These are phyloP conservation scores for Megaceryle torquata DNA, from an alignment of 2,113 vertebrate genomes.

Conservation along the genomic window DNA sequence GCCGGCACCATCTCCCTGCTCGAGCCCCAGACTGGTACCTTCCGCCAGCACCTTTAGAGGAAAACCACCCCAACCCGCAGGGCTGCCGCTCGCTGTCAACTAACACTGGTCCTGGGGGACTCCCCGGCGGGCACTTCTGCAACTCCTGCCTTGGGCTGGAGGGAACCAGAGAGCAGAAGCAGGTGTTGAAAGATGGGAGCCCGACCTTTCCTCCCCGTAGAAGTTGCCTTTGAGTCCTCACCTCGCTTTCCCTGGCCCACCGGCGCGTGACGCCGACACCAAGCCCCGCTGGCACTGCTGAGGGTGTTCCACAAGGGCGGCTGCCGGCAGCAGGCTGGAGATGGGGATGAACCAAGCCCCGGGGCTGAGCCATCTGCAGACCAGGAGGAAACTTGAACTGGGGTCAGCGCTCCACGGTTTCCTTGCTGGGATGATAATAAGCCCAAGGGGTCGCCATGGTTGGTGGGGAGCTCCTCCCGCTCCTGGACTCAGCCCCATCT, in stretches of 20 bases:
- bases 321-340: neutral
- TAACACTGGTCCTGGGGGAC: neutral
- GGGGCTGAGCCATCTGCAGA: neutral
- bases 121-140: neutral
- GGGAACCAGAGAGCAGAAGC: neutral
- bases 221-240: neutral
- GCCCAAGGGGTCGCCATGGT: neutral
- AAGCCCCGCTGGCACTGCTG: neutral
- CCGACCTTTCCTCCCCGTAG: neutral
- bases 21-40: neutral
- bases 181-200: fast-evolving
- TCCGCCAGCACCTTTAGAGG: conserved; percentile 33
- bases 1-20: neutral
- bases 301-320: neutral
- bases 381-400: neutral
- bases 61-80: neutral
- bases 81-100: neutral
- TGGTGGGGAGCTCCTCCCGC: neutral
- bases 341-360: neutral
- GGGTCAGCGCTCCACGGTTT: fast-evolving
- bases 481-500: neutral
- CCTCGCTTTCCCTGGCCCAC: neutral
- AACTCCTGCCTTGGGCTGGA: neutral
- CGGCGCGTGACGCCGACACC: neutral
- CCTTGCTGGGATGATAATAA: neutral